Evolutionary conservation across 2,888 invertebrate species (phyloP).

Genomic region (Exocentrus adspersus): DNA sequence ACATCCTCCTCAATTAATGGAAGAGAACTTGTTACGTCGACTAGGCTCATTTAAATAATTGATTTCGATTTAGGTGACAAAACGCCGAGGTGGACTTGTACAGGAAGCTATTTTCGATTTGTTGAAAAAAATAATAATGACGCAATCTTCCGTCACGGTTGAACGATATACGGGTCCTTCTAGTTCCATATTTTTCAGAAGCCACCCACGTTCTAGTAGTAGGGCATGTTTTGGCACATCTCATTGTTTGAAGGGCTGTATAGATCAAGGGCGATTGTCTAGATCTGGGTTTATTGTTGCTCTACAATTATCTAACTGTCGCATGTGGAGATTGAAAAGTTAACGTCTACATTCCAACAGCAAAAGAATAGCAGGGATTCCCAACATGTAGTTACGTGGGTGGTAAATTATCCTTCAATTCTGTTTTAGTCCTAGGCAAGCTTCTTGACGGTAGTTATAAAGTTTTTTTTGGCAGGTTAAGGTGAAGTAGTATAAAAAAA

Average conservation of each 20-base stretch:
- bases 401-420: too few relatives aligned
- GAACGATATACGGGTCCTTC: too few relatives aligned
- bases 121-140: too few relatives aligned
- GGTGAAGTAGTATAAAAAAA: too few relatives aligned
- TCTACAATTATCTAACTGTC: conserved; percentile 32
- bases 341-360: conserved; percentile 35
- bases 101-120: too few relatives aligned
- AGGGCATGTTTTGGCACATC: conserved; percentile 30
- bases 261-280: conserved; percentile 38
- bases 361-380: conserved; percentile 34
- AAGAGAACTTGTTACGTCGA: conserved; percentile 2
- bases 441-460: too few relatives aligned
- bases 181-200: conserved; percentile 1
- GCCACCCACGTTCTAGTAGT: conserved; percentile 9
- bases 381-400: conserved; percentile 21
- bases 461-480: too few relatives aligned
- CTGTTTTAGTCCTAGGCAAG: too few relatives aligned
- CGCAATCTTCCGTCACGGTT: conserved; percentile 1
- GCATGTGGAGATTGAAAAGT: conserved; percentile 21
- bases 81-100: not conserved
- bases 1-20: conserved; percentile 1
- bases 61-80: conserved; percentile 1
- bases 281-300: conserved; percentile 39
- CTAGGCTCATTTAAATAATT: conserved; percentile 17
- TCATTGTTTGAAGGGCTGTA: conserved; percentile 36